phyloP scores from a whole-genome alignment of 2,888 invertebrate species.

The Ryuthela nishihirai region DNA sequence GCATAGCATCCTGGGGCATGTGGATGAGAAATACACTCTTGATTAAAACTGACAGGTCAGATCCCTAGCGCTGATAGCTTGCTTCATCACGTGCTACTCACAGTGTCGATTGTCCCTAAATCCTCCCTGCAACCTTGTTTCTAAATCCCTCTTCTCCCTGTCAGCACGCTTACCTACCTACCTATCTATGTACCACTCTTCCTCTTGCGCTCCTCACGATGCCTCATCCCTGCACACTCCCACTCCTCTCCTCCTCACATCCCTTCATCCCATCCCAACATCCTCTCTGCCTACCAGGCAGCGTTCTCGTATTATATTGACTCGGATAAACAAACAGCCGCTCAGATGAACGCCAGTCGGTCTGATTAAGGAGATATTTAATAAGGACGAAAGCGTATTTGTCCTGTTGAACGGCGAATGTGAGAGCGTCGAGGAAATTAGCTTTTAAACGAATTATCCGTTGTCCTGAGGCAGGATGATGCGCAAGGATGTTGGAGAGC shows the following conservation, averaged over 20 bases:
- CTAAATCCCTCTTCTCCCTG: constrained; percentile 9
- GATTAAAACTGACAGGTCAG: constrained; percentile 30
- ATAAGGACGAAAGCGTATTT: constrained; percentile 21
- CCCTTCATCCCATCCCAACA: too few species aligned
- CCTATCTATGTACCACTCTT: too few species aligned
- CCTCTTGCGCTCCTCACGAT: too few species aligned
- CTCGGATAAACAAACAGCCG: too few species aligned
- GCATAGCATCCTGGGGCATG: constrained; percentile 6
- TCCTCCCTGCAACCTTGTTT: constrained; percentile 20
- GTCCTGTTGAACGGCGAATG: not conserved
- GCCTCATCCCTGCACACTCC: too few species aligned
- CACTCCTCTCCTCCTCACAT: too few species aligned
- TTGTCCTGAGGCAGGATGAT: too few species aligned
- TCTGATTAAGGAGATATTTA: constrained; percentile 33
- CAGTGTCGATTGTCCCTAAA: constrained; percentile 22
- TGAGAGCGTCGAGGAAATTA: constrained; percentile 21
- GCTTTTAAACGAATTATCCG: constrained; percentile 21
- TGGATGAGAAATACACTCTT: constrained; percentile 32
- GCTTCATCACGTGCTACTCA: constrained; percentile 30
- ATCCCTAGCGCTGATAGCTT: constrained; percentile 32
- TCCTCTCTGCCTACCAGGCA: too few species aligned
- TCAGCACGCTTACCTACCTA: constrained; percentile 24
- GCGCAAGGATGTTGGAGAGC: too few species aligned
- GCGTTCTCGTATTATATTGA: too few species aligned
- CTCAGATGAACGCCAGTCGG: constrained; percentile 13